These are phyloP conservation scores for Phyllostomus hastatus DNA, from an alignment of 2,113 vertebrate species.

Conservation along the genomic window DNA sequence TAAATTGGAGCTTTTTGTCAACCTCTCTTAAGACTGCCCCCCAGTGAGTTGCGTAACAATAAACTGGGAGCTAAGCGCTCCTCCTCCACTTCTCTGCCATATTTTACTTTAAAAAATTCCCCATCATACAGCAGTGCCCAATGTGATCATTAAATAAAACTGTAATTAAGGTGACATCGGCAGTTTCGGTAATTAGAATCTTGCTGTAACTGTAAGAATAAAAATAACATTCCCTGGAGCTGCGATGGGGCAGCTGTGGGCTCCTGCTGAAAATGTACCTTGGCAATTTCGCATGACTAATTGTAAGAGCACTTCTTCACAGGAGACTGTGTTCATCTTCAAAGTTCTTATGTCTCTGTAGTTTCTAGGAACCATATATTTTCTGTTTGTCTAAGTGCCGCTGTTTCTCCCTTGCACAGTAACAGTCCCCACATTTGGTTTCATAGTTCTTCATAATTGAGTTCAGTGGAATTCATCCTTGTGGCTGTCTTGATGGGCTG, in stretches of 20 bases:
- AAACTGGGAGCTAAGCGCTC: neutral
- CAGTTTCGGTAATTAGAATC: slow-evolving; percentile 72
- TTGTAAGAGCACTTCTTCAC: slow-evolving; percentile 43
- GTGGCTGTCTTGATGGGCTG: neutral
- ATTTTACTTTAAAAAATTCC: slow-evolving; percentile 54
- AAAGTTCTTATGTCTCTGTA: slow-evolving; percentile 12
- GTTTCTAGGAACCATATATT: neutral
- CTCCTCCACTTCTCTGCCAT: neutral
- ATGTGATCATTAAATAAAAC: slow-evolving; percentile 72
- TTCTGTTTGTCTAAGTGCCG: neutral
- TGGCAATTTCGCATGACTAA: slow-evolving; percentile 68
- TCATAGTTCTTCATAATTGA: neutral
- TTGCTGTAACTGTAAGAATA: slow-evolving; percentile 64
- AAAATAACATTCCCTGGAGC: slow-evolving; percentile 65
- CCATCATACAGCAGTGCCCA: slow-evolving; percentile 57
- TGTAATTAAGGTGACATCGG: slow-evolving; percentile 70
- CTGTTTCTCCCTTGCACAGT: neutral
- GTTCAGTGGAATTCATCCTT: neutral
- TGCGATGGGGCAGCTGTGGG: slow-evolving; percentile 57
- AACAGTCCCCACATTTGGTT: neutral
- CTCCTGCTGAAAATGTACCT: slow-evolving; percentile 60
- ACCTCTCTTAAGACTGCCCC: slow-evolving; percentile 19
- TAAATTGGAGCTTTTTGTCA: neutral
- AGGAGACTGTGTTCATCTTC: slow-evolving; percentile 53
- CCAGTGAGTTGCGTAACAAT: neutral